Percentiles rank a stretch among this genome's conserved stretches.
Conservation (phyloP, 2,113 vertebrate genomes). For the Rostratula benghalensis region DNA sequence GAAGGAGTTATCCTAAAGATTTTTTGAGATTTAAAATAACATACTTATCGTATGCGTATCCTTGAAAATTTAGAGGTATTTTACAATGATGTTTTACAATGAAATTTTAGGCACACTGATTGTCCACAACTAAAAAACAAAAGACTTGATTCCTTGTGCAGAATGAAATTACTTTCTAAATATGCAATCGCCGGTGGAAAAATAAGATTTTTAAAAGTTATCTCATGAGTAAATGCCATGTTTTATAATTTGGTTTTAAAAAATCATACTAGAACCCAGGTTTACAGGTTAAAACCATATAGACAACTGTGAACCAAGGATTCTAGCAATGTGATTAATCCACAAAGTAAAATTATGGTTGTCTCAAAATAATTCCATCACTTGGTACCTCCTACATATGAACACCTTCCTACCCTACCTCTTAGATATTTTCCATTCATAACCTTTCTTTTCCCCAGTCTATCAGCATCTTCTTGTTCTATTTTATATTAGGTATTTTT, state of each 20-base stretch:
- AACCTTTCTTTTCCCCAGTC: background rate
- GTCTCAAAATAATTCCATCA: background rate
- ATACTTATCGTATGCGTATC: background rate
- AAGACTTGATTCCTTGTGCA: rapidly evolving
- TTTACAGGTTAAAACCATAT: background rate
- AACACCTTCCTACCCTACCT: background rate
- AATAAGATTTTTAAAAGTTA: background rate
- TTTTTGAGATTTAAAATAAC: background rate
- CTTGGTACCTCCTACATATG: background rate
- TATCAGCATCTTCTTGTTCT: background rate
- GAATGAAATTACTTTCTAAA: background rate
- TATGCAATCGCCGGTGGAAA: background rate
- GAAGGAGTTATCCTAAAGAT: background rate
- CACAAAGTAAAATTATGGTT: background rate
- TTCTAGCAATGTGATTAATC: background rate
- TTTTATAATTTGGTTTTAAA: background rate
- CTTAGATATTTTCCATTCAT: background rate
- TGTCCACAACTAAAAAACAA: background rate
- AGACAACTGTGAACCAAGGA: background rate
- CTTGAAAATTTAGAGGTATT: background rate
- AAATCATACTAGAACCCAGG: background rate
- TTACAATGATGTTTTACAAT: background rate
- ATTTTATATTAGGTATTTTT: background rate
- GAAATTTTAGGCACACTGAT: background rate
- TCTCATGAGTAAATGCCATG: background rate